Base-by-base conservation (phyloP, 2,113 vertebrate genomes). In the Chascanopsetta lugubris region DNA sequence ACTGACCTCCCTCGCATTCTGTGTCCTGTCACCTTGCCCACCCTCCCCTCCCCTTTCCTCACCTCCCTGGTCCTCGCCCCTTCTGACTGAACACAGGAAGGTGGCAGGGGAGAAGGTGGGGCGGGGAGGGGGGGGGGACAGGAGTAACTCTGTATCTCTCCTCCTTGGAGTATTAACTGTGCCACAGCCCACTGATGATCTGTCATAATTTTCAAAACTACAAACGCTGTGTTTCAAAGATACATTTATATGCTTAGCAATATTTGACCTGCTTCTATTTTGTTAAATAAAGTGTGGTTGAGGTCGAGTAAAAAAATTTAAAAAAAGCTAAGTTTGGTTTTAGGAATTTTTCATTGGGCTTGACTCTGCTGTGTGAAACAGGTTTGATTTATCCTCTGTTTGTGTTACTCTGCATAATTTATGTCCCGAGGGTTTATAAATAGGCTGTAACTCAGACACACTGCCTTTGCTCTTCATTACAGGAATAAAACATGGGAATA, bases 241-340 rank as follows among this genome's bases (percentile, higher is more conserved):
- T 86, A 90, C 89, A 91, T 91, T 91, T 89, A 82, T 91, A 90
- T 91, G 90, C 89, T 93, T 91, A 92, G 90, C 88, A 71, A 90
- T 88, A 90, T 92, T 89, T 90, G 87, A 91, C 88, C 90, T 93
- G 92, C 92, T 91, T 92, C 80, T 91, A 90, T 91, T 93, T 91
- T 91, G 89, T 91, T 92, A 87, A 93, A 92, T 93, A 92, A 93
- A 93, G 82, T 93, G 87, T 92, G 90, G 89, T 92, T 90, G 90
- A 90, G 90, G 88, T 90, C 88, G 85, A 90, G 86, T 92, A 76
- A 88, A 77, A 84, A 70, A 54, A 65, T 5, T 8, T 5, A 36
- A 53, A 69, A 81, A 67, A 70, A 22, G 36, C 2, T 25, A 29
- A 13, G 17, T 64, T 64, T 80, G 54, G 22, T 59, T 72, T 70